Percentiles rank a stretch among this genome's conserved stretches.
Evolutionary conservation across 2,888 invertebrate species (phyloP).

Genomic region (Stictocephala bisonia): DNA sequence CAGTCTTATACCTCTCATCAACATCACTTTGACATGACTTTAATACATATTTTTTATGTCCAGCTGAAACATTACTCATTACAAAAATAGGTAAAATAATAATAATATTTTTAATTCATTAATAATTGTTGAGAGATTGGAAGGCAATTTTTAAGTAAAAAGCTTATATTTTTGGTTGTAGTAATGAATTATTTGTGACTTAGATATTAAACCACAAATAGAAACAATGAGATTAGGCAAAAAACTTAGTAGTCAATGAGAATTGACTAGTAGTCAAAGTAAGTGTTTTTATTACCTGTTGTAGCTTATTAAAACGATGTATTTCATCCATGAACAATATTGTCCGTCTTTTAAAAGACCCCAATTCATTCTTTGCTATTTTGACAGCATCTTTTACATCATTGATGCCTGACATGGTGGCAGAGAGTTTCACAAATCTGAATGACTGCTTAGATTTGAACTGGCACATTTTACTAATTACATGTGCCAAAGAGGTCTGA

Average conservation of each 20-base stretch:
- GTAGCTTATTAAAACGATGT: slow-evolving; percentile 85
- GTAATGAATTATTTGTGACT: neutral
- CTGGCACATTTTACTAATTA: slow-evolving; percentile 74
- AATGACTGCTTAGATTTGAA: slow-evolving; percentile 65
- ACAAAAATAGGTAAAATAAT: too few species aligned
- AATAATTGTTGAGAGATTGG: too few species aligned
- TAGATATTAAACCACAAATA: neutral
- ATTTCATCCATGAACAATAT: slow-evolving; percentile 90
- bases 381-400: slow-evolving; percentile 81
- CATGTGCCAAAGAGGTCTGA: slow-evolving; percentile 68
- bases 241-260: neutral
- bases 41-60: too few species aligned
- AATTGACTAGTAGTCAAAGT: neutral
- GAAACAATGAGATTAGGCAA: too few species aligned
- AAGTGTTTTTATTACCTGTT: slow-evolving; percentile 68
- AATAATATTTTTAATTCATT: too few species aligned
- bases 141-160: too few species aligned
- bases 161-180: too few species aligned
- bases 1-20: too few species aligned
- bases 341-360: slow-evolving; percentile 75
- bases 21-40: too few species aligned
- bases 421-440: slow-evolving; percentile 80
- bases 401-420: slow-evolving; percentile 79
- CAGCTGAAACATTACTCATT: too few species aligned
- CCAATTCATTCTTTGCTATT: slow-evolving; percentile 77